Base-by-base conservation (phyloP, 2,888 invertebrate species). In the Macropis europaea region DNA sequence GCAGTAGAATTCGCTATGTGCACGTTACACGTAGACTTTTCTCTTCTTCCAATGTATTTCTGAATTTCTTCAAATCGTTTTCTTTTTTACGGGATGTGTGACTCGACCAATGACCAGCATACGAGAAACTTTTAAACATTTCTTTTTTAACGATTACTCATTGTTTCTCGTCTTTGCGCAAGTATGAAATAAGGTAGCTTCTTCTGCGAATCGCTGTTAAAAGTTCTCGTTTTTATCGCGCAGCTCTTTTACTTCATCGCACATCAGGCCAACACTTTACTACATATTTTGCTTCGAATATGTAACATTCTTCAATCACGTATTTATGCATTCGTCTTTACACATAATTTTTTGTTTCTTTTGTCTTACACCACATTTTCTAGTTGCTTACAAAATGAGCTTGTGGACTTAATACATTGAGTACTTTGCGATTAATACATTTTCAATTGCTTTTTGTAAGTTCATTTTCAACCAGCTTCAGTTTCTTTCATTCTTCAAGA, bases 121-220 rank as follows among this genome's bases (percentile, higher is more conserved):
- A 54, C 17, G 32, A 43, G 13, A 19, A 57, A 30, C 30, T 38
- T 36, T 42, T 34, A 26, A n/a, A 30, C 11, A 7, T 36, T 43
- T 64, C 22, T 48, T 56, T 42, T 40, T 48, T 30, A 68, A 36
- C 13, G 17, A 48, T 17, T 48, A 15, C 13, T 9, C 11, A 9
- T 45, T 32, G 24, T 19, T 67, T 43, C 26, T 57, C 43, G 50
- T 50, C 17, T 34, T 32, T 66, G 43, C 57, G 57, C 68, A 54
- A 53, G 40, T 62, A 32, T 30, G 15, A 32, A 47, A 30, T 47
- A 50, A 13, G 50, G 28, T 60, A 43, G 34, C 11, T 54, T 45
- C 13, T 24, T 34, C 40, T 34, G 28, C 13, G 13, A 15, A 43
- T n/a, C 28, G 7, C 50, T 30, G 28, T 28, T 56, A 42, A 56